Base-by-base conservation (phyloP, 2,113 vertebrate species). In the Apistogramma diplotaenia region DNA sequence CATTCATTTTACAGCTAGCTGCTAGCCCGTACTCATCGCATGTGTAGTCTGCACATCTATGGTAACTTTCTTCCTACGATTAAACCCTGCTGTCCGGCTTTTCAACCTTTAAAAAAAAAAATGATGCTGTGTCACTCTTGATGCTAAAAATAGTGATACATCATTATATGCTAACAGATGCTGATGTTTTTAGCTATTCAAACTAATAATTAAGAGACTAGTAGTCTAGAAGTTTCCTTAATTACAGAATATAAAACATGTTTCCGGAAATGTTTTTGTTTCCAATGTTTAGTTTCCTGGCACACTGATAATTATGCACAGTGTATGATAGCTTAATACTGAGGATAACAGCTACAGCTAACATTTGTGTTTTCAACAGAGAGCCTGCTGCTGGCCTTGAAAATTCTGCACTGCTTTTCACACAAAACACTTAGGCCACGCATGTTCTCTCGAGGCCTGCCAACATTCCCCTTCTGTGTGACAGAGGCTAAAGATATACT, bases 401-500 rank as follows among this genome's bases (percentile, higher is more conserved):
- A 79, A 57, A 27, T 61, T 29, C 72, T 78, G 53, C 73, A 87
- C 65, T 86, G 87, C 56, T 82, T 91, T 87, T 90, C 56, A 87
- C 58, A 82, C 78, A 85, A 89, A 89, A 91, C 74, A 78, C 79
- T 81, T 29, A 58, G 31, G 35, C 67, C 80, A 78, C 87, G 83
- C 57, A 78, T 53, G 72, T n/a, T 79, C 76, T 76, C 83, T 21
- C 18, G 7, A 57, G 76, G 76, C 78, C 78, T 72, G 59, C 83
- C 76, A 81, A 78, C 90, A 87, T 83, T 89, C 86, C 77, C 49
- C 35, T 49, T 58, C 54, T 77, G 77, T 83, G 53, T 59, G 81
- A 78, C 72, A 80, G 58, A 82, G 79, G 76, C 88, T 90, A 87
- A 90, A 91, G 76, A 91, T 89, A 92, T 37, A 81, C 76, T 77